phyloP scores from a whole-genome alignment of 2,113 vertebrate genomes.

The Illadopsis cleaveri region DNA sequence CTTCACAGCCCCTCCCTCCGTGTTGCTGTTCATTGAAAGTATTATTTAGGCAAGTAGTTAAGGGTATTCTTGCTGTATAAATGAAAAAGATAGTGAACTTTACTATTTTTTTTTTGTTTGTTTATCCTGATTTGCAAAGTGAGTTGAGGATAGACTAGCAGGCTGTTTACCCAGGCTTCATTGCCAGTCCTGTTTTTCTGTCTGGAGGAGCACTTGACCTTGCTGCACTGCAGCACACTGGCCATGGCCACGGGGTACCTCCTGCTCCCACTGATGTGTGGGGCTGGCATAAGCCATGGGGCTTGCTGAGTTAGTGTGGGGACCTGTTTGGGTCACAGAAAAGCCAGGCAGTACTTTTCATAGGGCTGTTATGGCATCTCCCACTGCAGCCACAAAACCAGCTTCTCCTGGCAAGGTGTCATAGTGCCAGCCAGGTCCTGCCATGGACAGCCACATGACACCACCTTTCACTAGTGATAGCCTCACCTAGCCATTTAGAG shows the following conservation, averaged over 20 bases:
- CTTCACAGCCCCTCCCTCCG: neutral
- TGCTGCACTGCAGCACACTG: accelerated
- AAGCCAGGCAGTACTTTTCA: neutral
- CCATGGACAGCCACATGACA: neutral
- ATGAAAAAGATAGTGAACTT: neutral
- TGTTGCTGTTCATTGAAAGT: neutral
- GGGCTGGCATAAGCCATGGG: neutral
- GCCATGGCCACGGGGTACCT: accelerated
- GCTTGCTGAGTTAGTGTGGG: neutral
- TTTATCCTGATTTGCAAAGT: neutral
- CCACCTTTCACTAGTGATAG: neutral
- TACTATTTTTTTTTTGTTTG: neutral
- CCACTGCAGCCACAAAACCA: neutral
- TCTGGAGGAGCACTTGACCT: neutral
- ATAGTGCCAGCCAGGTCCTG: neutral
- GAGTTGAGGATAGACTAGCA: neutral
- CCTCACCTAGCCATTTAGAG: neutral
- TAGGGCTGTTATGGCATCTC: accelerated
- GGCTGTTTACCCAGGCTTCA: neutral
- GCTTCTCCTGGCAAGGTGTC: neutral
- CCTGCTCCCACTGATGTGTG: accelerated
- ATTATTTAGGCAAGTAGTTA: neutral
- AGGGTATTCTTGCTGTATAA: neutral
- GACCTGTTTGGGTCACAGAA: neutral
- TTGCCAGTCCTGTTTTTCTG: neutral